These are phyloP conservation scores for Pachyrhynchus sulphureomaculatus DNA, from an alignment of 1,140 invertebrate species.

Conservation along the genomic window DNA sequence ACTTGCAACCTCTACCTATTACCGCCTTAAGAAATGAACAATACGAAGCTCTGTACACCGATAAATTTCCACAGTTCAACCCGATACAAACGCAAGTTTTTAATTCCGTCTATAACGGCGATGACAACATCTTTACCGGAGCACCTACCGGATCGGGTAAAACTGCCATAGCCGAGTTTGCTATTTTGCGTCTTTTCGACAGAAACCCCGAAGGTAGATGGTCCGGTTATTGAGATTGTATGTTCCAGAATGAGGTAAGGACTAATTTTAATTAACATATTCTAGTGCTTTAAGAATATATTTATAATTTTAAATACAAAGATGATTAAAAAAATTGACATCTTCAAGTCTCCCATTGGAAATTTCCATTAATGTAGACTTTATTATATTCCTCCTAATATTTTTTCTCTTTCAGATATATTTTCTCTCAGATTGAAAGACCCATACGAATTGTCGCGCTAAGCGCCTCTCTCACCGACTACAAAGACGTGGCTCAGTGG, in stretches of 20 bases:
- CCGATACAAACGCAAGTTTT: conserved; percentile 99
- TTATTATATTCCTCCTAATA: too few relatives aligned
- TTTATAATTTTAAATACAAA: background rate
- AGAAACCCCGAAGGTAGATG: conserved; percentile 71
- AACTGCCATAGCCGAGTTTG: conserved; percentile 96
- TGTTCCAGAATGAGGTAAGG: conserved; percentile 86
- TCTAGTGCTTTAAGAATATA: too few relatives aligned
- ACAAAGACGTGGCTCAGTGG: conserved; percentile 95
- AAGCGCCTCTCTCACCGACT: conserved; percentile 92
- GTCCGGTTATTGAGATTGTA: conserved; percentile 94
- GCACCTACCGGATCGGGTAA: conserved; percentile 97
- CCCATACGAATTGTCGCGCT: conserved; percentile 95
- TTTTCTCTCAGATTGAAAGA: conserved; percentile 92
- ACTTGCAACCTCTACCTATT: conserved; percentile 93
- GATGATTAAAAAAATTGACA: background rate
- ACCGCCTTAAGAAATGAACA: conserved; percentile 80
- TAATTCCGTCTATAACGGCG: conserved; percentile 97
- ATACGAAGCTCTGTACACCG: conserved; percentile 84
- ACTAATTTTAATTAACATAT: too few relatives aligned
- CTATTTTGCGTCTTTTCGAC: conserved; percentile 85
- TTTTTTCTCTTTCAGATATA: conserved; percentile 65
- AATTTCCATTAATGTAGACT: too few relatives aligned
- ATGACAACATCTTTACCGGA: conserved; percentile 98
- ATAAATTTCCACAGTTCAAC: conserved; percentile 94
- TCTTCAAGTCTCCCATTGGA: too few relatives aligned